These are phyloP conservation scores for Chiridota heheva DNA, from an alignment of 35 echinoderm and acorn worm genomes.

Conservation along the genomic window DNA sequence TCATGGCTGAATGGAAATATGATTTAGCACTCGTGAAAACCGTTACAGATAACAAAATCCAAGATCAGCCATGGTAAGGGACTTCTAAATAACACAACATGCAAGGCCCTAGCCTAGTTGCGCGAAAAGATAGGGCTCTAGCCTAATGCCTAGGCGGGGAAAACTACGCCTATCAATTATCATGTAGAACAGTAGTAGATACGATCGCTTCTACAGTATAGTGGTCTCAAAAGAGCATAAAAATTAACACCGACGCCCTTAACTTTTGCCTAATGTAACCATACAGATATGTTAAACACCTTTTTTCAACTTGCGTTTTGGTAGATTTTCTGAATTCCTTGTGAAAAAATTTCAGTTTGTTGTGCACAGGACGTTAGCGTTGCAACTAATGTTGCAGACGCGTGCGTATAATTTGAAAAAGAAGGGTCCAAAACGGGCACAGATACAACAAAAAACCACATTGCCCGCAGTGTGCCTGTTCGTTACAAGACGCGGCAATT, in stretches of 20 bases:
- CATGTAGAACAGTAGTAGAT: not conserved
- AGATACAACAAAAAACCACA: too few species aligned
- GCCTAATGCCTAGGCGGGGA: not conserved
- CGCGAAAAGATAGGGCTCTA: not conserved
- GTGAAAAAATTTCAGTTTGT: not conserved
- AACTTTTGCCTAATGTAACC: too few species aligned
- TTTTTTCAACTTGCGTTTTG: too few species aligned
- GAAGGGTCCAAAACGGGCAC: too few species aligned
- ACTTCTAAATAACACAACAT: not conserved
- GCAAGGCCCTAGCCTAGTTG: not conserved
- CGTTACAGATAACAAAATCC: constrained; percentile 80
- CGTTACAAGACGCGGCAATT: too few species aligned
- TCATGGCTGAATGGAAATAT: constrained; percentile 96
- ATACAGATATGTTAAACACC: not conserved
- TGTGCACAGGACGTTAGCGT: not conserved
- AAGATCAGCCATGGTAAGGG: constrained; percentile 85
- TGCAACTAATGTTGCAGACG: too few species aligned
- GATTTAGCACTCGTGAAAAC: constrained; percentile 85
- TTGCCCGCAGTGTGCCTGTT: too few species aligned
- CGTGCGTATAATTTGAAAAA: too few species aligned
- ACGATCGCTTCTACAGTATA: not conserved
- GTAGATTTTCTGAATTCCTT: too few species aligned
- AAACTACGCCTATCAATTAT: not conserved
- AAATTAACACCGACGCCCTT: too few species aligned
- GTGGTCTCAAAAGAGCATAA: too few species aligned